A percentile compares a stretch with the other conserved stretches of the same genome.
Conservation (phyloP, 1,140 invertebrate genomes). For the Drosophila nigrodunni region DNA sequence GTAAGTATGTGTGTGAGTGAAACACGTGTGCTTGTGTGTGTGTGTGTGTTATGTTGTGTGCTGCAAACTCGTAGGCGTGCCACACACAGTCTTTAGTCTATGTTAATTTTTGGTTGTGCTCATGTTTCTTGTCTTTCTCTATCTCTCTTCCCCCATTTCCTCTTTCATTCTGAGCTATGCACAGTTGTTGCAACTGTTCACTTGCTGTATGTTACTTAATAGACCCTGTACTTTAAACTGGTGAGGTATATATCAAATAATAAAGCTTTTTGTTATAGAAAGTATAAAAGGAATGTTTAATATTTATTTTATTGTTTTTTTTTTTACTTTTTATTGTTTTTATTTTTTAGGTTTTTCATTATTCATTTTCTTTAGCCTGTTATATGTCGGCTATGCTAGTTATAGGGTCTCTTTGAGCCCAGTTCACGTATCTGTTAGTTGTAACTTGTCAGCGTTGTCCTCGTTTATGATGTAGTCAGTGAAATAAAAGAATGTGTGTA, state of each 20-base stretch:
- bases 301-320: too few relatives aligned
- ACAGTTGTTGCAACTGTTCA: conserved; percentile 28
- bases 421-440: not conserved
- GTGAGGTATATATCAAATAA: not conserved
- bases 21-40: not conserved
- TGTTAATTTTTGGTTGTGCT: conserved; percentile 73
- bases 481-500: conserved; percentile 65
- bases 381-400: not conserved
- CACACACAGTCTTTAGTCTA: conserved; percentile 62
- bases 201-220: conserved; percentile 25
- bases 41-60: conserved; percentile 28
- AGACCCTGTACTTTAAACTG: not conserved
- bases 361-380: too few relatives aligned
- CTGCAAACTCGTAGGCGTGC: conserved; percentile 58
- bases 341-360: too few relatives aligned
- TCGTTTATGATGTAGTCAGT: conserved; percentile 70
- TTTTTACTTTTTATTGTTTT: too few relatives aligned
- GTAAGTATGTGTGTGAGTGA: conserved; percentile 4
- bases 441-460: conserved; percentile 12
- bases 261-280: too few relatives aligned
- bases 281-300: too few relatives aligned
- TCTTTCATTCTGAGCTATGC: not conserved
- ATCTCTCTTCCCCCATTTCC: not conserved
- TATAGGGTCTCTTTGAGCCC: not conserved
- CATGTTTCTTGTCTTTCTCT: conserved; percentile 46